Evolutionary conservation across 2,113 vertebrate species (phyloP), one percentile per base, ranked within the genome.

Genomic region (Capra hircus): DNA sequence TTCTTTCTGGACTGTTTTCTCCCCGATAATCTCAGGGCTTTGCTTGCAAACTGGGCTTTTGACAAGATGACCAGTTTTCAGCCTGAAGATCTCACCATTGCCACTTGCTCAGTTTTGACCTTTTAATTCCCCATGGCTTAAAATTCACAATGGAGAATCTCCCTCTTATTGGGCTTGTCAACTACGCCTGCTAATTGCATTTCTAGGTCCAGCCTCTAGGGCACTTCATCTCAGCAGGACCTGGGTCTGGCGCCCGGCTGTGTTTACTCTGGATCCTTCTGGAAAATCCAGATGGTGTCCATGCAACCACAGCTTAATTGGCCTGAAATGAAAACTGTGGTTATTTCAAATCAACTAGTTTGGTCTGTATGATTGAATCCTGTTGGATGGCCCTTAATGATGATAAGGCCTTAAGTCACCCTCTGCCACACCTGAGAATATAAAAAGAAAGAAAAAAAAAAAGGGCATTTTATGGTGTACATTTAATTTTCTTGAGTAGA

Each of bases 251-350:
- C 21, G 60, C 52, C 48, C 1, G 1, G 74, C 48, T 93, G 62
- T 40, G 7, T 93, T 92, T 87, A 88, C 25, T 52, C 74, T 77
- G 67, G 84, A 64, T n/a, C 52, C 71, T 87, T 94, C 71, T 96
- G 89, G 92, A 97, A 95, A 95, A 92, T 25, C 59, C n/a, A 87
- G 67, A 87, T 74, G 90, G 57, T 15, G 19, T 28, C 43, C 28
- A 17, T 45, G 27, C 10, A 64, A 81, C 53, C 53, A 2, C 52
- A 92, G 74, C 59, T 25, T 91, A 93, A 87, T 43, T 43, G 67
- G 57, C 91, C 67, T 88, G 55, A 85, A 89, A 92, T 92, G 93
- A 91, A 94, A 96, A 94, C 78, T 85, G 27, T 55, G 86, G n/a
- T 85, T 83, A 84, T 90, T 98, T 95, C 94, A 82, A 64, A 92